Percentiles rank a stretch among this genome's conserved stretches.
These are phyloP conservation scores for Pristionchus arcanus DNA, from an alignment of 2,888 invertebrate species.

Conservation along the genomic window DNA sequence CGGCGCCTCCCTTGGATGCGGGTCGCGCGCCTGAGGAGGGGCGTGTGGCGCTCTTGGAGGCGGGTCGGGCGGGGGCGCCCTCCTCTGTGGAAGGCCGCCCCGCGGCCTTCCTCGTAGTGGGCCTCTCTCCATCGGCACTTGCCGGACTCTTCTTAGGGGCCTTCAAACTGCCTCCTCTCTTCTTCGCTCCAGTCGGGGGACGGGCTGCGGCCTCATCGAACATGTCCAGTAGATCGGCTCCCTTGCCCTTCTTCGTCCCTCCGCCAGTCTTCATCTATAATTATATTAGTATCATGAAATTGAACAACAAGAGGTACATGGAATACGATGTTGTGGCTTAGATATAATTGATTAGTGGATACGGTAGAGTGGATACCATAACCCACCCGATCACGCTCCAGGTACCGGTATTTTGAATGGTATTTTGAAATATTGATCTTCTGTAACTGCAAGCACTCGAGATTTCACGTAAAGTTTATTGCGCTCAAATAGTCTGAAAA, in stretches of 20 bases:
- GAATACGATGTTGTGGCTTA: not conserved
- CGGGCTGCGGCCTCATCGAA: conserved; percentile 76
- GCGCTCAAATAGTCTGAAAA: no score
- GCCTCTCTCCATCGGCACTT: conserved; percentile 1
- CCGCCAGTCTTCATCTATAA: conserved; percentile 62
- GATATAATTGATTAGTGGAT: not conserved
- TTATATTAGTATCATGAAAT: not conserved
- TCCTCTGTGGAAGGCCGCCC: not conserved
- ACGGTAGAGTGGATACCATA: not conserved
- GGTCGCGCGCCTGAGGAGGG: not conserved
- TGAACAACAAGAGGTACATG: no score
- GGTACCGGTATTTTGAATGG: conserved; percentile 34
- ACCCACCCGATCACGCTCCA: conserved; percentile 68
- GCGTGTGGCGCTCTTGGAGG: conserved; percentile 7
- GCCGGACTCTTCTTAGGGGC: not conserved
- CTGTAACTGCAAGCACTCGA: no score
- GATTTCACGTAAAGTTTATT: no score
- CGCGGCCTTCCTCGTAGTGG: conserved; percentile 1
- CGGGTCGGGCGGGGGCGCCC: not conserved
- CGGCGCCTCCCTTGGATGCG: not conserved
- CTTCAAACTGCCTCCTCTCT: conserved; percentile 21
- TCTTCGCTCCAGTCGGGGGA: conserved; percentile 62
- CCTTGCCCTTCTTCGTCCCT: conserved; percentile 63
- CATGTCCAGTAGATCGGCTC: conserved; percentile 74
- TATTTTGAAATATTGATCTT: not conserved